These are phyloP conservation scores for Sympetrum striolatum DNA, from an alignment of 2,888 invertebrate genomes.

Conservation along the genomic window DNA sequence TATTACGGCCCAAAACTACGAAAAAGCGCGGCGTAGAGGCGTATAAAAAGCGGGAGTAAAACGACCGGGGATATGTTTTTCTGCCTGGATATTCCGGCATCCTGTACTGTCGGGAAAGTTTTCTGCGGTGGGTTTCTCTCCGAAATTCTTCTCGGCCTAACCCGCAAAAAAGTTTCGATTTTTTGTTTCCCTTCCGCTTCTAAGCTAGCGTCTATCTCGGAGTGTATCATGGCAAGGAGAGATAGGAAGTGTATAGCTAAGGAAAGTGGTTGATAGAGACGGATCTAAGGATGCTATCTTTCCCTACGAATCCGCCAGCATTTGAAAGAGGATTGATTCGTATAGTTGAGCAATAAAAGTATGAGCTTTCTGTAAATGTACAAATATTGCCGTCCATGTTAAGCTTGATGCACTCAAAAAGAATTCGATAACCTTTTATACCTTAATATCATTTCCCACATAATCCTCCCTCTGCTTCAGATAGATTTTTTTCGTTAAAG, in stretches of 20 bases:
- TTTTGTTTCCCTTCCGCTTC: neutral
- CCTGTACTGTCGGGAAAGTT: slow-evolving; percentile 5
- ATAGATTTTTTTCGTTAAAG: no score
- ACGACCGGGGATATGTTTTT: neutral
- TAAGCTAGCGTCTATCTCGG: neutral
- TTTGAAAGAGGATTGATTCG: no score
- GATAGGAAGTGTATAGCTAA: neutral
- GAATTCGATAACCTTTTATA: no score
- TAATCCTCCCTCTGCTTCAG: no score
- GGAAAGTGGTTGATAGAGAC: neutral
- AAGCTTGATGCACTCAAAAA: no score
- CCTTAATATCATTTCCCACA: no score
- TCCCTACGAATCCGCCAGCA: neutral
- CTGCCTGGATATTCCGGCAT: neutral
- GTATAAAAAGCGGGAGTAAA: neutral
- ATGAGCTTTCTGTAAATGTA: no score
- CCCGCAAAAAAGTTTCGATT: neutral
- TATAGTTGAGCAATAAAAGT: no score
- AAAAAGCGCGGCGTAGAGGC: neutral
- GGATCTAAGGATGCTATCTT: neutral
- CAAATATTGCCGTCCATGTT: no score
- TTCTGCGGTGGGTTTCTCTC: neutral
- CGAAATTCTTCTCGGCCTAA: neutral
- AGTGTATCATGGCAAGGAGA: neutral
- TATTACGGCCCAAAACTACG: neutral